Evolutionary conservation across 2,888 invertebrate species (phyloP).

Genomic region (Drosophila borealis): DNA sequence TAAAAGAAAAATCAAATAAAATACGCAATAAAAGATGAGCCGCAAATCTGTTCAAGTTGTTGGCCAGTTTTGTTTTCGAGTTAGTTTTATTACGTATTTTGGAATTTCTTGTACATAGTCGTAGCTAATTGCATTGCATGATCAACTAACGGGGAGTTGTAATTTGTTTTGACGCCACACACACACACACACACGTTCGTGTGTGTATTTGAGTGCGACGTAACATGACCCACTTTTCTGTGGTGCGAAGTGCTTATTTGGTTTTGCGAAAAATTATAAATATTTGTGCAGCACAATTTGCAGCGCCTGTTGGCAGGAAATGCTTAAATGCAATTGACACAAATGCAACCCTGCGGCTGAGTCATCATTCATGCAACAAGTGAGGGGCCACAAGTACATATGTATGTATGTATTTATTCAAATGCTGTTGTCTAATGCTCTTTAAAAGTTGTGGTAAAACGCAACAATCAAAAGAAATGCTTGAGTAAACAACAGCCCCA

Average conservation of each 20-base stretch:
- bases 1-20: slow-evolving; percentile 39
- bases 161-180: slow-evolving; percentile 55
- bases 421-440: slow-evolving; percentile 22
- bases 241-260: slow-evolving; percentile 51
- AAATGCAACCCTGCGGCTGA: slow-evolving; percentile 44
- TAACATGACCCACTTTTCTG: slow-evolving; percentile 74
- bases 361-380: slow-evolving; percentile 48
- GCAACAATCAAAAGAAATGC: slow-evolving; percentile 9
- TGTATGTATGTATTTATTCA: slow-evolving; percentile 12
- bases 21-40: slow-evolving; percentile 59
- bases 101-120: slow-evolving; percentile 35
- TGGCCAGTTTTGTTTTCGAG: slow-evolving; percentile 61
- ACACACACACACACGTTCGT: slow-evolving; percentile 10
- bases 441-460: slow-evolving; percentile 15
- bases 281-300: slow-evolving; percentile 69
- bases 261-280: slow-evolving; percentile 55
- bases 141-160: slow-evolving; percentile 56
- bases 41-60: slow-evolving; percentile 45
- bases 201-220: slow-evolving; percentile 69
- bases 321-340: slow-evolving; percentile 68
- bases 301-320: slow-evolving; percentile 59
- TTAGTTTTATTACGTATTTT: slow-evolving; percentile 72
- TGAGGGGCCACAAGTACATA: slow-evolving; percentile 3
- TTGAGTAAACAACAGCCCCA: slow-evolving; percentile 1
- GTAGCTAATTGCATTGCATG: slow-evolving; percentile 75